A percentile compares a stretch with the other conserved stretches of the same genome.
Evolutionary conservation across 1,140 invertebrate genomes (phyloP).

Genomic region (Paraescarpia echinospica): DNA sequence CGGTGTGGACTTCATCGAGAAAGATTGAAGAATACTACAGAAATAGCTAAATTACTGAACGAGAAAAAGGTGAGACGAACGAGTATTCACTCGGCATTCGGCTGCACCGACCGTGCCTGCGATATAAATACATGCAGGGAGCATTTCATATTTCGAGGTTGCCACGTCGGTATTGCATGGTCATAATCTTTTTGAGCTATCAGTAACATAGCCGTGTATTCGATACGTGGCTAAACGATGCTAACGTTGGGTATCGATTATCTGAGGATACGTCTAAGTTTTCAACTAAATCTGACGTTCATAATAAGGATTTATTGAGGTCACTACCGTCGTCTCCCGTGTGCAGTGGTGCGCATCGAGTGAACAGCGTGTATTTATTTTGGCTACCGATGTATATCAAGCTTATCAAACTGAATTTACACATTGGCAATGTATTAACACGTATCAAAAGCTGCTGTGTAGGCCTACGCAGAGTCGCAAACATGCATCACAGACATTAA

Average conservation of each 20-base stretch:
- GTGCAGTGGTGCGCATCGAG: not conserved
- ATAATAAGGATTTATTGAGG: not conserved
- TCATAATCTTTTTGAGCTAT: not conserved
- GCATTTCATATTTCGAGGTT: not conserved
- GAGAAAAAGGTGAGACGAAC: not conserved
- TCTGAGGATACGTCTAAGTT: not conserved
- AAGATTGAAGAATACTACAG: not conserved
- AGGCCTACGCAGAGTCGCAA: not conserved
- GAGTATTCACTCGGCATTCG: not conserved
- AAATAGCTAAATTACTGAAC: not conserved
- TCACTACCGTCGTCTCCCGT: not conserved
- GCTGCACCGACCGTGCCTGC: not conserved
- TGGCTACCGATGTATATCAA: not conserved
- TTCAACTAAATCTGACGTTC: not conserved
- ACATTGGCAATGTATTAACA: not conserved
- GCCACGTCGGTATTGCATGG: not conserved
- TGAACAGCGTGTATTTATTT: not conserved
- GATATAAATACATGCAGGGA: not conserved
- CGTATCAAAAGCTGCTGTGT: not conserved
- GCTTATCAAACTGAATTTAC: not conserved
- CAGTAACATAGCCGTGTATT: not conserved
- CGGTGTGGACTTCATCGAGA: not conserved
- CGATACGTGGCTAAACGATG: not conserved
- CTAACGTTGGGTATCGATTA: not conserved
- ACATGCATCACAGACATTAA: not conserved